Percentiles rank a stretch among this genome's conserved stretches.
Evolutionary conservation across 2,888 invertebrate genomes (phyloP).

Genomic region (Agriotes lineatus): DNA sequence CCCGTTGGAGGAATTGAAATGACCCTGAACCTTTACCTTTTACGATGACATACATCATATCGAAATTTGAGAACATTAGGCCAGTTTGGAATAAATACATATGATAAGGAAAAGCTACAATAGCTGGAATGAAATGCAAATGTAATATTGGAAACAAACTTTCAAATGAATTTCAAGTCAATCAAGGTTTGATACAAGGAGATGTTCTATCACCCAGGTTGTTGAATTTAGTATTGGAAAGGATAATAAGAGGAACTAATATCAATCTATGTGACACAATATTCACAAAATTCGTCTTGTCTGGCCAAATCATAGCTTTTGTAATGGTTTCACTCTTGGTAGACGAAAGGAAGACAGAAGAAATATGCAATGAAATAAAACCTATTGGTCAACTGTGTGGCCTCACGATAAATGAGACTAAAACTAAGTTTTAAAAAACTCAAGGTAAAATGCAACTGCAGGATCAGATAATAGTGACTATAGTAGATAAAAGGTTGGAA

Average conservation of each 20-base stretch:
- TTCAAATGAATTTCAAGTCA: neutral
- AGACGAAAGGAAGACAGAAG: slow-evolving; percentile 4
- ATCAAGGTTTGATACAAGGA: neutral
- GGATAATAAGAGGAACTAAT: neutral
- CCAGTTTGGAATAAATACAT: neutral
- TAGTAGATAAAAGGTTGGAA: no score
- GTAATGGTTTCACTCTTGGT: neutral
- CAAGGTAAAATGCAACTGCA: neutral
- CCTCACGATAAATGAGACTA: neutral
- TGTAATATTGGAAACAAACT: neutral
- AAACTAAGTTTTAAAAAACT: neutral
- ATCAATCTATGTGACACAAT: neutral
- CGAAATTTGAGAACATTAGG: neutral
- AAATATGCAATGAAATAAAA: neutral
- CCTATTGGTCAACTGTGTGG: neutral
- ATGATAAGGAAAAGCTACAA: neutral
- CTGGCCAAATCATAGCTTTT: neutral
- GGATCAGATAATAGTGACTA: no score
- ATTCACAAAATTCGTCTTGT: neutral
- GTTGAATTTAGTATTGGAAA: neutral
- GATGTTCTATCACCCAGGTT: neutral
- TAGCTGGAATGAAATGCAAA: neutral
- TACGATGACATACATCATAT: neutral
- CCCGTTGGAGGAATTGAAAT: no score
- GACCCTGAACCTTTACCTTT: no score